Evolutionary conservation across 1,140 invertebrate species (phyloP).

Genomic region (Hetaerina americana): DNA sequence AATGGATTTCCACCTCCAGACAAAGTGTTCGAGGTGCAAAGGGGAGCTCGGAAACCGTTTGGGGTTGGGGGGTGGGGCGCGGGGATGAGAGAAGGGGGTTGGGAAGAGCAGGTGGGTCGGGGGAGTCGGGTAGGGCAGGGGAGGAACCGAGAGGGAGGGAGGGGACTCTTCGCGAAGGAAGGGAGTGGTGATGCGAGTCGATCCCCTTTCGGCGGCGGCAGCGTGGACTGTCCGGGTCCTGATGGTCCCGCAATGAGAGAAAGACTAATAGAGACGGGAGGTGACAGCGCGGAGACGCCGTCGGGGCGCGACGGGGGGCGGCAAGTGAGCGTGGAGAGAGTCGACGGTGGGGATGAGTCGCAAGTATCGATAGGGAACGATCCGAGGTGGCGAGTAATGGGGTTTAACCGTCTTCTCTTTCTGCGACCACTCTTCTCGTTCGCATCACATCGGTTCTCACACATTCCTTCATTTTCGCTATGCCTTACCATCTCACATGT

Average conservation of each 20-base stretch:
- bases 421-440: not conserved
- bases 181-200: not conserved
- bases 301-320: not conserved
- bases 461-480: too few relatives aligned
- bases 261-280: not conserved
- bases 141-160: not conserved
- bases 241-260: not conserved
- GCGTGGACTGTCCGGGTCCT: too few relatives aligned
- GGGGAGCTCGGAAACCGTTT: too few relatives aligned
- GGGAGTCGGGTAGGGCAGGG: not conserved
- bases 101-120: not conserved
- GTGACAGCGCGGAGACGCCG: not conserved
- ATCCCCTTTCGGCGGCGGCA: too few relatives aligned
- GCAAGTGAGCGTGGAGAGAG: not conserved
- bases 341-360: too few relatives aligned
- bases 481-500: too few relatives aligned
- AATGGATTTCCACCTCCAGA: not conserved
- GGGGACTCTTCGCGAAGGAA: not conserved
- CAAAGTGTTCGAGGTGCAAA: too few relatives aligned
- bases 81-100: too few relatives aligned
- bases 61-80: slow-evolving; percentile 3
- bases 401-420: not conserved
- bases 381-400: not conserved
- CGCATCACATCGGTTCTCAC: too few relatives aligned
- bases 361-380: not conserved